Conservation (phyloP, 2,797 vertebrate genomes). For the Eleutherodactylus coqui region DNA sequence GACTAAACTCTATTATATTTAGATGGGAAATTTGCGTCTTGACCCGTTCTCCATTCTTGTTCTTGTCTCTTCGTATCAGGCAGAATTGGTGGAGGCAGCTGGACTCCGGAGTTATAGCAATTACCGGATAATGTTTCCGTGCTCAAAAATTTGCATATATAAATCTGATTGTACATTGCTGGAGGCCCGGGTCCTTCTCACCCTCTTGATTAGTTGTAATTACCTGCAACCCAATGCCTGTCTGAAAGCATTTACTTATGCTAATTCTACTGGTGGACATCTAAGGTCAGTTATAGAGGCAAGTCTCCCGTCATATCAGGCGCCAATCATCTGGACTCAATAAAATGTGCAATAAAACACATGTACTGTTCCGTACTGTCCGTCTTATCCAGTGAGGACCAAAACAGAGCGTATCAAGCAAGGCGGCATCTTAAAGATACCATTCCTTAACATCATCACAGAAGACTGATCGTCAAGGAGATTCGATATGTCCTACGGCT, state of each 20-base stretch:
- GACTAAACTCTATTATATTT: neutral
- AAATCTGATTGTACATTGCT: neutral
- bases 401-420: neutral
- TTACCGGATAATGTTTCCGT: conserved; percentile 49
- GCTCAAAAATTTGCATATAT: conserved; percentile 41
- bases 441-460: too few relatives aligned
- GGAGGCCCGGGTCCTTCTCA: conserved; percentile 30
- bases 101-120: neutral
- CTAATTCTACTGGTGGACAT: conserved; percentile 26
- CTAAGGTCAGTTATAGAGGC: conserved; percentile 18
- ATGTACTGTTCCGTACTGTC: neutral
- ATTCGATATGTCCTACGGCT: too few relatives aligned
- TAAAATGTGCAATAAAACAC: neutral
- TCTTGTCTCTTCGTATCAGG: neutral
- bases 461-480: too few relatives aligned
- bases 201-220: conserved; percentile 38
- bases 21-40: neutral
- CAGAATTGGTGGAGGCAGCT: neutral
- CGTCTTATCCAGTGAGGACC: neutral
- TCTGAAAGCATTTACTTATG: conserved; percentile 33
- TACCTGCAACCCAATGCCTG: conserved; percentile 36
- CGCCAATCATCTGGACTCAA: conserved; percentile 32
- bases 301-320: neutral
- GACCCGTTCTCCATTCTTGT: neutral
- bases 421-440: too few relatives aligned